Percentiles rank a stretch among this genome's conserved stretches.
These are phyloP conservation scores for Bucorvus abyssinicus DNA, from an alignment of 2,797 vertebrate species.

Conservation along the genomic window DNA sequence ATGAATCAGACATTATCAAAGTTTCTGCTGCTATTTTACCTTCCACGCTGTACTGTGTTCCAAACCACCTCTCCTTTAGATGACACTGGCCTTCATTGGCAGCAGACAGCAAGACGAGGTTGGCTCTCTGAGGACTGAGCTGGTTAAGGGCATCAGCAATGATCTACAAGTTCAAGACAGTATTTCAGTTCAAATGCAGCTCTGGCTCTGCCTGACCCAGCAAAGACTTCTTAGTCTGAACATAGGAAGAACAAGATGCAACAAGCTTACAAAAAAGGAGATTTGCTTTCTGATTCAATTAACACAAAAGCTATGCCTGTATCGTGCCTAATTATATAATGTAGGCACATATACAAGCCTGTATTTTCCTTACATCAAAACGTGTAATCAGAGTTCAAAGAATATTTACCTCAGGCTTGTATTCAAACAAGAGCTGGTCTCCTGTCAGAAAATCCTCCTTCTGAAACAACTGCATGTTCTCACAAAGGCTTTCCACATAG, in stretches of 20 bases:
- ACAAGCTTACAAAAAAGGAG: background rate
- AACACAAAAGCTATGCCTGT: background rate
- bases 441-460: constrained; percentile 92
- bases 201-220: background rate
- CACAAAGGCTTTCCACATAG: constrained; percentile 93
- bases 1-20: background rate
- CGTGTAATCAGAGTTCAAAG: background rate
- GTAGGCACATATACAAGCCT: background rate
- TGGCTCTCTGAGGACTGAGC: constrained; percentile 85
- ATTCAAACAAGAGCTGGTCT: constrained; percentile 93
- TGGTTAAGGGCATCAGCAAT: constrained; percentile 83
- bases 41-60: constrained; percentile 87
- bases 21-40: constrained; percentile 72
- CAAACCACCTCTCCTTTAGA: constrained; percentile 91
- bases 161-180: constrained; percentile 76
- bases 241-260: background rate
- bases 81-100: constrained; percentile 87
- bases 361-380: background rate
- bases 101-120: constrained; percentile 90
- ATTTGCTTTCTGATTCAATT: background rate
- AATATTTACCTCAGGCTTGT: constrained; percentile 83
- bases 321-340: background rate
- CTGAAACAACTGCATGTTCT: constrained; percentile 95
- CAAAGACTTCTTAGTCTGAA: background rate
- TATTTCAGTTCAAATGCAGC: background rate